Evolutionary conservation across 1,140 invertebrate genomes (phyloP).

Genomic region (Maniola jurtina): DNA sequence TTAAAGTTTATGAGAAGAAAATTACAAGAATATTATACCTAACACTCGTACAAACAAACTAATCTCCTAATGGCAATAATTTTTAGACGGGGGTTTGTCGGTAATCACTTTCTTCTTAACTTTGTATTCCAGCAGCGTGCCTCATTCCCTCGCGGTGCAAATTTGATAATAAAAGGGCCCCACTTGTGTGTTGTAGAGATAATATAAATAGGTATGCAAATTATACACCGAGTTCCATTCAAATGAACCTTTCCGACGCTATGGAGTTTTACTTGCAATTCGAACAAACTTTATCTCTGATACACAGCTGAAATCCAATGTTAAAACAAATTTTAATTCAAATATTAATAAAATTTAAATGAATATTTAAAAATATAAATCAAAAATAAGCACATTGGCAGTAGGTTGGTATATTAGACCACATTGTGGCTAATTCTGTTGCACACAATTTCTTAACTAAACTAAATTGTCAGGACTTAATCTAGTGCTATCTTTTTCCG

Average conservation of each 20-base stretch:
- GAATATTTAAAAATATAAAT: no score
- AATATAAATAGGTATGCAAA: conserved; percentile 78
- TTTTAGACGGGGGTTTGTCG: conserved; percentile 52
- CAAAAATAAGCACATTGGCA: no score
- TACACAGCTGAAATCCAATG: conserved; percentile 6
- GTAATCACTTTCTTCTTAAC: conserved; percentile 65
- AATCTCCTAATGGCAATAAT: conserved; percentile 10
- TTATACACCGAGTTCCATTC: conserved; percentile 69
- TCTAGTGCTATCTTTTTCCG: no score
- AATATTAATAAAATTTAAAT: not conserved
- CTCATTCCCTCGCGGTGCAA: conserved; percentile 59
- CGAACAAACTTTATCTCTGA: conserved; percentile 42
- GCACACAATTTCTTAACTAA: no score
- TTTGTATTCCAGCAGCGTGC: conserved; percentile 63
- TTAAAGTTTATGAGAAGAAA: not conserved
- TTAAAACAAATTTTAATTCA: not conserved
- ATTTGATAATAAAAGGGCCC: conserved; percentile 75
- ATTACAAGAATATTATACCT: not conserved
- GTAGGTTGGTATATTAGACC: no score
- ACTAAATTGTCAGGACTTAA: no score
- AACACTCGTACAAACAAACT: not conserved
- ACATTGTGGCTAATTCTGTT: no score
- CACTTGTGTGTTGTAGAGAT: conserved; percentile 75
- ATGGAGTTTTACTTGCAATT: conserved; percentile 63
- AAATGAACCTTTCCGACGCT: conserved; percentile 72